Base-by-base conservation (phyloP, 2,797 vertebrate genomes). In the Spondyliosoma cantharus region DNA sequence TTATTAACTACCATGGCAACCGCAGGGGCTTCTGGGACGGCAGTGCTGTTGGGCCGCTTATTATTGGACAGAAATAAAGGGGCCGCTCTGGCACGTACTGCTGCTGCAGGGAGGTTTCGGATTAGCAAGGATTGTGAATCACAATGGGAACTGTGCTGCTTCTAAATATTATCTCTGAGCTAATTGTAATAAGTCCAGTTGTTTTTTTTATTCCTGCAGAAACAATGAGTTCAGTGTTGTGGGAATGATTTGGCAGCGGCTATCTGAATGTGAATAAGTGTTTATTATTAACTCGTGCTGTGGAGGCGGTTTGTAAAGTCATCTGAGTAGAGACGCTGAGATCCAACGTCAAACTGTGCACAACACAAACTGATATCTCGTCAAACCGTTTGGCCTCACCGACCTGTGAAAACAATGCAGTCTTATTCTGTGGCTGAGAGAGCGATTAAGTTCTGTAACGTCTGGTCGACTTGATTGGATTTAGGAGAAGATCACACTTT, bases 1-100 rank as follows among this genome's bases (percentile, higher is more conserved):
- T 87, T 69, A 80, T 90, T 90, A 90, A 83, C 74, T 84, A 32
- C 84, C 87, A 86, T 89, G 83, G 88, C 81, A 78, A 90, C 87
- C 14, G 48, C 59, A 5, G 72, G 85, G 79, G 64, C 84, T 80
- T 78, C 57, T 66, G 73, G 82, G 80, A 74, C 2, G 2, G 68
- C 64, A 0, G 19, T 19, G 69, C 46, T 24, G 70, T 58, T 2
- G 65, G 82, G 58, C 65, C 1, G 2, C 49, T 84, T 78, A 48
- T 89, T 83, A 24, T 82, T 87, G 87, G 87, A 62, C 56, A 2
- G 48, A 15, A 84, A 78, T 77, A 62, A 84, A 86, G 78, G 71
- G 54, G 66, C 29, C 1, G 58, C 32, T 37, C 65, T 50, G 69
- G 75, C 74, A 20, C 25, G 4, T 13, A 0, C 42, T 2, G 67